These are phyloP conservation scores for Spodoptera littoralis DNA, from an alignment of 2,888 invertebrate species.

Conservation along the genomic window DNA sequence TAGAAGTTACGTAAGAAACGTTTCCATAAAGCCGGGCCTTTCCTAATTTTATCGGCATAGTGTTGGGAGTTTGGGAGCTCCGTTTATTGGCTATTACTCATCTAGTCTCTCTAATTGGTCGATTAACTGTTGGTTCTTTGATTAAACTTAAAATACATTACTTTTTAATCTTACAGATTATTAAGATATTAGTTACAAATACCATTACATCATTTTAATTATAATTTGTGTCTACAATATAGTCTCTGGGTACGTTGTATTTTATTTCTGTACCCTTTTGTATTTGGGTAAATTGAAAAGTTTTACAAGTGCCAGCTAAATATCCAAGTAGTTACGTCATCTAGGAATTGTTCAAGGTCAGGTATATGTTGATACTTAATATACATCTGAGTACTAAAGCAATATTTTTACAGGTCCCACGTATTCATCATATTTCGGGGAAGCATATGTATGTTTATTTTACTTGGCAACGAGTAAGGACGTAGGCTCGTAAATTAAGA, in stretches of 20 bases:
- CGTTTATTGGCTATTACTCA: conserved; percentile 75
- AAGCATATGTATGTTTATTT: conserved; percentile 4
- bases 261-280: too few relatives aligned
- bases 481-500: conserved; percentile 1
- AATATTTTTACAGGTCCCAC: conserved; percentile 1
- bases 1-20: conserved; percentile 69
- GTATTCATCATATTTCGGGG: conserved; percentile 2
- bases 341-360: conserved; percentile 16
- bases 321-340: conserved; percentile 11
- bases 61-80: conserved; percentile 72
- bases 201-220: too few relatives aligned
- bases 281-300: neutral
- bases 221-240: too few relatives aligned
- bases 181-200: conserved; percentile 13
- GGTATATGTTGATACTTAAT: too few relatives aligned
- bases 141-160: conserved; percentile 54
- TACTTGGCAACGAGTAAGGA: neutral
- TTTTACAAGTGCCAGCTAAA: neutral
- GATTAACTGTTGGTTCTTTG: conserved; percentile 63
- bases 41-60: conserved; percentile 76
- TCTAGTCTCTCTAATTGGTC: conserved; percentile 70
- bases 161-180: conserved; percentile 32
- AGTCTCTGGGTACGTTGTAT: too few relatives aligned
- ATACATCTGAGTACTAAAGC: conserved; percentile 4
- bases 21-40: conserved; percentile 46